Conservation (phyloP, 2,888 invertebrate species). For the Cosmia pyralina region DNA sequence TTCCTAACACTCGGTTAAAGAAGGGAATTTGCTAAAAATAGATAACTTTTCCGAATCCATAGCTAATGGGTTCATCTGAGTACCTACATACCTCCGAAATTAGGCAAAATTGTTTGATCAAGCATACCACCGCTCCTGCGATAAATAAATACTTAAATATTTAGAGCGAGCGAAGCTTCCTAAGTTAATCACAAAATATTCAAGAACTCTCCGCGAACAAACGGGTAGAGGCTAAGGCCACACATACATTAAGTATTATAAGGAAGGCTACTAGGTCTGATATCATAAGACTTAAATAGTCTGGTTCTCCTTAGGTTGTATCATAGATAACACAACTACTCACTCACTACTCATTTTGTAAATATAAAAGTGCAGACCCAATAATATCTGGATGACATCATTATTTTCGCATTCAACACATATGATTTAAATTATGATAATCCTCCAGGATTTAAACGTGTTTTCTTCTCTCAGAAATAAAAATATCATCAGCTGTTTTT, state of each 20-base stretch:
- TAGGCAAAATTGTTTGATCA: too few relatives aligned
- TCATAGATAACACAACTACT: too few relatives aligned
- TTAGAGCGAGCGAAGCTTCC: background rate
- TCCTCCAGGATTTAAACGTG: slow-evolving; percentile 56
- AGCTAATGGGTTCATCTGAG: background rate
- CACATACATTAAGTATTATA: background rate
- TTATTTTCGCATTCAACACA: slow-evolving; percentile 30
- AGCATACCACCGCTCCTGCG: background rate
- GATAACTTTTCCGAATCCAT: background rate
- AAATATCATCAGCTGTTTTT: slow-evolving; percentile 58
- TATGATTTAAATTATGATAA: slow-evolving; percentile 53
- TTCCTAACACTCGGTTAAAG: background rate
- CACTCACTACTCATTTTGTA: background rate
- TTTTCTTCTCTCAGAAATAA: slow-evolving; percentile 49
- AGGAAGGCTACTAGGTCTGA: background rate
- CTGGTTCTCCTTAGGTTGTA: background rate
- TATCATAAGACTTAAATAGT: background rate
- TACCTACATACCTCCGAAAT: too few relatives aligned
- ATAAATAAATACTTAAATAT: background rate
- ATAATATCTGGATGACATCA: slow-evolving; percentile 28
- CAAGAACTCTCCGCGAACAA: background rate
- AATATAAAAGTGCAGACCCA: slow-evolving; percentile 4
- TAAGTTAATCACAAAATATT: background rate
- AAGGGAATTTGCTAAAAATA: background rate
- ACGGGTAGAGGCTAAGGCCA: background rate